Conservation (phyloP, 2,113 vertebrate genomes). For the Sylvietta virens region DNA sequence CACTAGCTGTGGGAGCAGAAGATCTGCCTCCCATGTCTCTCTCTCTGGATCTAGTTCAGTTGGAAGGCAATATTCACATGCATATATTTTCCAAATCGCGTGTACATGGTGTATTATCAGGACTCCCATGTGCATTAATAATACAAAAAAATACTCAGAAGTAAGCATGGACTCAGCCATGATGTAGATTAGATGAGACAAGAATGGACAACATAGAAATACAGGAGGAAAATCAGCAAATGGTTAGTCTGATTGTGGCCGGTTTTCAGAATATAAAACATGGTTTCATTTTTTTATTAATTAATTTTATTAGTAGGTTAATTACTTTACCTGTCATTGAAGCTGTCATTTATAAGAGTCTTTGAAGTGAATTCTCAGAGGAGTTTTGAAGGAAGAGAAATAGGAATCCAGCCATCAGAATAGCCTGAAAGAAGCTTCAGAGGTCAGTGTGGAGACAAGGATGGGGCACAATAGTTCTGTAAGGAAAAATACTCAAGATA, state of each 20-base stretch:
- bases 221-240: not conserved
- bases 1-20: not conserved
- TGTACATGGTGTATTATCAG: not conserved
- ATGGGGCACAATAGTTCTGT: not conserved
- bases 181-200: not conserved
- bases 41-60: not conserved
- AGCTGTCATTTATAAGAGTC: not conserved
- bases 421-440: not conserved
- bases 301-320: not conserved
- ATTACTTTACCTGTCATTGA: not conserved
- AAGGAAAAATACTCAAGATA: not conserved
- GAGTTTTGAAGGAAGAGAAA: not conserved
- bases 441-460: not conserved
- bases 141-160: not conserved
- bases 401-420: not conserved
- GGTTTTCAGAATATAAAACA: not conserved
- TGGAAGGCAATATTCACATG: slow-evolving; percentile 4
- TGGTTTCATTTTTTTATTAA: not conserved
- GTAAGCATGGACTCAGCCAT: not conserved
- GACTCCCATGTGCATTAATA: not conserved
- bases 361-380: not conserved
- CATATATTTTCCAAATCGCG: slow-evolving; percentile 13
- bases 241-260: not conserved
- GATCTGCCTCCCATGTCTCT: slow-evolving; percentile 5
- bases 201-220: not conserved